Evolutionary conservation across 2,113 vertebrate species (phyloP), one percentile per base, ranked within the genome.

Genomic region (Pipa parva): DNA sequence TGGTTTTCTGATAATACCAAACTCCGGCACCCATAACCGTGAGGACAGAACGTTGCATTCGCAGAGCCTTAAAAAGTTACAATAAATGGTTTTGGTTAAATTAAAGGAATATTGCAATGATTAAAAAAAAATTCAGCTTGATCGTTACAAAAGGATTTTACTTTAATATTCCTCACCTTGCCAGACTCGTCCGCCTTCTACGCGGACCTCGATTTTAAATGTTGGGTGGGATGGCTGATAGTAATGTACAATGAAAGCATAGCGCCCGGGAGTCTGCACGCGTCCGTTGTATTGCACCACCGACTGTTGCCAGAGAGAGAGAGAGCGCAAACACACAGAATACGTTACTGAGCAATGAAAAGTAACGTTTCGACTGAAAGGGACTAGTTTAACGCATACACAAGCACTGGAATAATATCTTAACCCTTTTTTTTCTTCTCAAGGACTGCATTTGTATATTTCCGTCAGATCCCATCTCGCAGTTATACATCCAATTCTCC

Each of bases 241-340:
- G 58, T 90, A 89, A 37, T 99, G 96, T 1, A 98, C 81, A 69
- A 99, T 84, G 80, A 99, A 93, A 72, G 92, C 92, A 0, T 98
- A 98, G n/a, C 93, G 93, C 0, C 95, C 95, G 73, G 93, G 80
- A 0, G 76, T 29, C 8, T 91, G 92, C 62, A 98, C 88, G 1
- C 71, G 88, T 2, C 87, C 79, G 8, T 84, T 85, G 20, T 93
- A 93, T 64, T 90, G 79, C 11, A 89, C 91, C 0, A 91, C 89
- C 76, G 90, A 91, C 96, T 99, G 79, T 20, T 87, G 87, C 84
- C 71, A 79, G 59, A 68, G 0, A 0, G 78, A 75, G 59, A 25
- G 71, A 33, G n/a, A 58, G 6, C 49, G 60, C 68, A 15, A 63
- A 5, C 68, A 63, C 60, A 12, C 1, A 1, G 3, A 7, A 7